These are phyloP conservation scores for Kryphioiulus occultus DNA, from an alignment of 2,888 invertebrate species.

Conservation along the genomic window DNA sequence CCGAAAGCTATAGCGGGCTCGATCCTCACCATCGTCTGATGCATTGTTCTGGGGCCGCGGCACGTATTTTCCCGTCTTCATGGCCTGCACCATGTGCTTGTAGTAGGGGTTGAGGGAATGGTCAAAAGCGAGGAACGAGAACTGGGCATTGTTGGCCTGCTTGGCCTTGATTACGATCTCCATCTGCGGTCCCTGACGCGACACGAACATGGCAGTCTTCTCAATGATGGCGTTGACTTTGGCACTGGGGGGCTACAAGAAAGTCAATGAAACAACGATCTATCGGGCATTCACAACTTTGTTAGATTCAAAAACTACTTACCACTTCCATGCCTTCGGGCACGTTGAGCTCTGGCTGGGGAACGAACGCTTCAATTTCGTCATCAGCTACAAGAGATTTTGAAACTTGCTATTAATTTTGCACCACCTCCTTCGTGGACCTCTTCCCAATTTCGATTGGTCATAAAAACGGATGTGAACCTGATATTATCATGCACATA, in stretches of 20 bases:
- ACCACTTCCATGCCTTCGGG: constrained; percentile 73
- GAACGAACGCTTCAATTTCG: constrained; percentile 72
- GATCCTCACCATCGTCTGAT: constrained; percentile 3
- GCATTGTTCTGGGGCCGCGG: constrained; percentile 56
- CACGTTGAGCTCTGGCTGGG: constrained; percentile 76
- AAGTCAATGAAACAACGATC: neutral
- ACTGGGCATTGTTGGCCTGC: constrained; percentile 91
- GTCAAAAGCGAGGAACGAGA: constrained; percentile 89
- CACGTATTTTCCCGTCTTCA: constrained; percentile 62
- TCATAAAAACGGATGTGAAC: too few species aligned
- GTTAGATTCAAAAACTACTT: too few species aligned
- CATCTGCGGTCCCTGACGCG: constrained; percentile 93
- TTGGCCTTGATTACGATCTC: constrained; percentile 98
- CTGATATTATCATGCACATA: too few species aligned
- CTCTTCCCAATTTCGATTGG: too few species aligned
- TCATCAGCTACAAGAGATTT: constrained; percentile 64
- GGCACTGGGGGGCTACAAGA: constrained; percentile 79
- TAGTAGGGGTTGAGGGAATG: constrained; percentile 88
- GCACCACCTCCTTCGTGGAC: too few species aligned
- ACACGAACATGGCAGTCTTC: constrained; percentile 73
- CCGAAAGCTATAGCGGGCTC: neutral
- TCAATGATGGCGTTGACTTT: constrained; percentile 94
- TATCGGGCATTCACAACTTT: too few species aligned
- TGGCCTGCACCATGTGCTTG: constrained; percentile 68
- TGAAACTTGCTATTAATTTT: too few species aligned